Evolutionary conservation across 2,797 vertebrate species (phyloP).

Genomic region (Rhinatrema bivittatum): DNA sequence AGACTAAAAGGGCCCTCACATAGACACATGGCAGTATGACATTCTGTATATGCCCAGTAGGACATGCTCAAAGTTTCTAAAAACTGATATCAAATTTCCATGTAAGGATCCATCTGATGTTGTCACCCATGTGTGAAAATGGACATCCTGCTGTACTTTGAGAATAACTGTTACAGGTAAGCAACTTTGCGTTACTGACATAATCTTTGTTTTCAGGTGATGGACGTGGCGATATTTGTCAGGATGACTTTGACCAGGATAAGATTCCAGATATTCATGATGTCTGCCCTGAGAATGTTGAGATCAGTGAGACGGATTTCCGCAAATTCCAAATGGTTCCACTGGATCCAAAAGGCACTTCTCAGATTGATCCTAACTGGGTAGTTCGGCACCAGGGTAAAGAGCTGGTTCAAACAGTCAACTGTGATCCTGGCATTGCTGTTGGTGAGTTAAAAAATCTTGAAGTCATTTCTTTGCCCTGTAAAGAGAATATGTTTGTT

Average conservation of each 20-base stretch:
- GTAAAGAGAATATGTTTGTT: no score
- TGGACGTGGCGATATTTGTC: constrained; percentile 91
- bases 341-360: constrained; percentile 92
- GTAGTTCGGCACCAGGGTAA: constrained; percentile 96
- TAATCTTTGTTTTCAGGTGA: constrained; percentile 63
- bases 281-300: constrained; percentile 93
- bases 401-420: constrained; percentile 96
- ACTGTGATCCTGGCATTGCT: constrained; percentile 96
- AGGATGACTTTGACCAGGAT: constrained; percentile 94
- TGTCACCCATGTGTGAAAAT: no score
- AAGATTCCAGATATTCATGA: constrained; percentile 84
- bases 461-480: neutral
- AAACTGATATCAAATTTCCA: no score
- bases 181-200: no score
- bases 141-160: no score
- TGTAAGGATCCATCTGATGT: no score
- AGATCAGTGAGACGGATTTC: constrained; percentile 95
- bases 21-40: no score
- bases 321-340: constrained; percentile 98
- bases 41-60: no score
- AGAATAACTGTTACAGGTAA: no score
- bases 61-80: no score
- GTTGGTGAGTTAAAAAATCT: constrained; percentile 75
- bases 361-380: constrained; percentile 98
- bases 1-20: no score